A percentile compares a stretch with the other conserved stretches of the same genome.
phyloP scores from a whole-genome alignment of 2,797 vertebrate genomes.

The Clamator glandarius region DNA sequence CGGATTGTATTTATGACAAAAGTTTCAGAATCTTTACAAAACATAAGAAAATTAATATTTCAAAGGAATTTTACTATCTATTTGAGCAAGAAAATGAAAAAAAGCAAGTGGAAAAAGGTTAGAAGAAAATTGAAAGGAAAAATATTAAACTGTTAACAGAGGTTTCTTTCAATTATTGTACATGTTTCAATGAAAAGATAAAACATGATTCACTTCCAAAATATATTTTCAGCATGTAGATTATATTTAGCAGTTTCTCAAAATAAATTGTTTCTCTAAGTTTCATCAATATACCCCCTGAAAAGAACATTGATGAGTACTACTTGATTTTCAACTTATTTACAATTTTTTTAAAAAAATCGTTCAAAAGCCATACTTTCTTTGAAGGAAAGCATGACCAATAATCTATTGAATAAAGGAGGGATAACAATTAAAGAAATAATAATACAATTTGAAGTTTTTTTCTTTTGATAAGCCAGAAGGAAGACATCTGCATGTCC shows the following conservation, averaged over 20 bases:
- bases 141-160: background rate
- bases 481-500: accelerated
- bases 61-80: background rate
- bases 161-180: background rate
- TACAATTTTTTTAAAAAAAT: background rate
- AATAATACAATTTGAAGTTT: background rate
- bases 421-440: background rate
- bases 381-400: background rate
- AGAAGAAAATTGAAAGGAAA: background rate
- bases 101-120: accelerated
- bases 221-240: background rate
- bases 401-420: background rate
- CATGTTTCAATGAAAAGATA: background rate
- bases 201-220: background rate
- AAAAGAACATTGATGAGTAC: background rate
- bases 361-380: background rate
- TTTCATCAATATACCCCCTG: background rate
- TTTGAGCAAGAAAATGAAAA: background rate
- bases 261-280: background rate
- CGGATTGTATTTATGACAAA: accelerated
- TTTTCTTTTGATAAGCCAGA: background rate
- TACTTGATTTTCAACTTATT: background rate
- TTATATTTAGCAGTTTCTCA: background rate
- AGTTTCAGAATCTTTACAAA: background rate
- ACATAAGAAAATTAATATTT: background rate